Evolutionary conservation across 2,113 vertebrate species (phyloP).

Genomic region (Indicator maculatus): DNA sequence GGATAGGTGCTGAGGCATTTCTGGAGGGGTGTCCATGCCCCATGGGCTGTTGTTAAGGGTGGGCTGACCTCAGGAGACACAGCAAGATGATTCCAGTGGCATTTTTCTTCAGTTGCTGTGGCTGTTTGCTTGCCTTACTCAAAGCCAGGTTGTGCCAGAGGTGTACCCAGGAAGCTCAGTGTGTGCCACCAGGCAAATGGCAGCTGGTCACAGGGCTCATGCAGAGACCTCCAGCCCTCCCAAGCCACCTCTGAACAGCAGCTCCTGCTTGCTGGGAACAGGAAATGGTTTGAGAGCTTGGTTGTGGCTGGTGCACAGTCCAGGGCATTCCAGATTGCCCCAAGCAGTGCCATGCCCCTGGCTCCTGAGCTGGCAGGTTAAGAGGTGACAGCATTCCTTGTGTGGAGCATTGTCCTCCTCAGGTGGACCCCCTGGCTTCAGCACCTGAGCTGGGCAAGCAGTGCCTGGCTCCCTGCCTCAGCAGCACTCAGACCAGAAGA

Average conservation of each 20-base stretch:
- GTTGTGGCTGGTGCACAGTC: background rate
- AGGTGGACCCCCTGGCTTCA: background rate
- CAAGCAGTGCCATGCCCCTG: background rate
- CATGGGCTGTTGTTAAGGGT: background rate
- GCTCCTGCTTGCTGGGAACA: background rate
- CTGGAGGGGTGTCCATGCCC: background rate
- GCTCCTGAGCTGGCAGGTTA: background rate
- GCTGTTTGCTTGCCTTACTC: background rate
- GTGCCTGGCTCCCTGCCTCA: background rate
- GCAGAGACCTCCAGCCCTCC: background rate
- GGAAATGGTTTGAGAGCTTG: background rate
- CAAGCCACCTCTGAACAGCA: background rate
- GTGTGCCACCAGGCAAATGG: background rate
- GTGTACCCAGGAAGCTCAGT: rapidly evolving
- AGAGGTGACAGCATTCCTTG: background rate
- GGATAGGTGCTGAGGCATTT: background rate
- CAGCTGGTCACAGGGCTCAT: background rate
- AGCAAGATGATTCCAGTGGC: background rate
- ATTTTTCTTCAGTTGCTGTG: background rate
- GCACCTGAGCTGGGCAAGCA: no score
- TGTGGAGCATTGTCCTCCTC: background rate
- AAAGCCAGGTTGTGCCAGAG: background rate
- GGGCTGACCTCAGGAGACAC: background rate
- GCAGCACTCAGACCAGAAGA: background rate
- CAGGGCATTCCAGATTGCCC: background rate